Evolutionary conservation across 2,113 vertebrate species (phyloP).

Genomic region (Tenebrosternarchus preto): DNA sequence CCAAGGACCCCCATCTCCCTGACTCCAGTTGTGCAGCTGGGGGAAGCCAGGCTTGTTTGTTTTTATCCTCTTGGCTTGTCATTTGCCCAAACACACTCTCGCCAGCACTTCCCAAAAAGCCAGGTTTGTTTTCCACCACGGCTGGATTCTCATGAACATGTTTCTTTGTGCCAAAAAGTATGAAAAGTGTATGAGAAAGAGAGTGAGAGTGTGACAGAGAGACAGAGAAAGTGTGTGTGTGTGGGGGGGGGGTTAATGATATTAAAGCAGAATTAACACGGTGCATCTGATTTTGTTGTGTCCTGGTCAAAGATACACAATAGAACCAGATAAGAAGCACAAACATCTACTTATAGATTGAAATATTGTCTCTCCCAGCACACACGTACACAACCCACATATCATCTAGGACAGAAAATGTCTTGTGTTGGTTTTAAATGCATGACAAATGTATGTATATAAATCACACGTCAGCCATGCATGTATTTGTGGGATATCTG

Average conservation of each 20-base stretch:
- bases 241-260: too few species aligned
- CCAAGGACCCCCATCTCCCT: too few species aligned
- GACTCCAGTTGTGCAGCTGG: background rate
- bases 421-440: constrained; percentile 2
- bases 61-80: constrained; percentile 58
- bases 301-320: background rate
- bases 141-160: constrained; percentile 24
- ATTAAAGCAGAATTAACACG: background rate
- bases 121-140: constrained; percentile 47
- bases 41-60: constrained; percentile 60
- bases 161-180: background rate
- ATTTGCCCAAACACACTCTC: constrained; percentile 46
- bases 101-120: constrained; percentile 12
- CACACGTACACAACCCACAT: background rate
- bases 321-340: background rate
- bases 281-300: background rate
- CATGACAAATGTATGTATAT: background rate
- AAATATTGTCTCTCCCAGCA: too few species aligned
- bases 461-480: background rate
- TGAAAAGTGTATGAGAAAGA: background rate
- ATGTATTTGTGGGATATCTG: constrained; percentile 1
- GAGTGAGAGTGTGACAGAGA: background rate
- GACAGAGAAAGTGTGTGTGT: background rate
- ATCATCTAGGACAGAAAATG: background rate
- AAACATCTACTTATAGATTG: background rate